Evolutionary conservation across 2,888 invertebrate species (phyloP).

Genomic region (Andrena fulva): DNA sequence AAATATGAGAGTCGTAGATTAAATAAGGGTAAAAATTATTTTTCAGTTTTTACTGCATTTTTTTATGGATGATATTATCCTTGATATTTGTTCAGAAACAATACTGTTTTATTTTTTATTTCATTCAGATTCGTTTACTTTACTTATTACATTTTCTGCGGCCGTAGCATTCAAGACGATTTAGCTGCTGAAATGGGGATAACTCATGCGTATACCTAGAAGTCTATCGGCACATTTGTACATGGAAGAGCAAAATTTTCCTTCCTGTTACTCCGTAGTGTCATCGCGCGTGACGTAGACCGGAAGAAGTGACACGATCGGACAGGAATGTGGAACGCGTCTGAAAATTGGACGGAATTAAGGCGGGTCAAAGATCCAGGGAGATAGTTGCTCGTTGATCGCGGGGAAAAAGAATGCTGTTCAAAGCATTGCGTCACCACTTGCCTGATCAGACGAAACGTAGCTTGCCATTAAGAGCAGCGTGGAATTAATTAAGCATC

Average conservation of each 20-base stretch:
- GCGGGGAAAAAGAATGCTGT: conserved; percentile 46
- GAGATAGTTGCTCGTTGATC: conserved; percentile 37
- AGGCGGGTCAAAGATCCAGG: conserved; percentile 74
- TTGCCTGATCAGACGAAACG: conserved; percentile 41
- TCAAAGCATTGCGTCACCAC: conserved; percentile 59
- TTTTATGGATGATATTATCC: too few species aligned
- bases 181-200: neutral
- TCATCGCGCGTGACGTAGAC: conserved; percentile 32
- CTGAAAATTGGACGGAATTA: conserved; percentile 61
- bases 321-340: conserved; percentile 55
- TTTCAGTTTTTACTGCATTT: too few species aligned
- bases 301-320: conserved; percentile 60
- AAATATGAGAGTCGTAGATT: too few species aligned
- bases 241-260: conserved; percentile 5
- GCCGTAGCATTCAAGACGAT: neutral
- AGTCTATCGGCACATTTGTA: conserved; percentile 7
- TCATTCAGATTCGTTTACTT: too few species aligned
- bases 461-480: conserved; percentile 29
- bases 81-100: too few species aligned
- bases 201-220: neutral
- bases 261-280: neutral
- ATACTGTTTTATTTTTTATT: too few species aligned
- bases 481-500: conserved; percentile 55
- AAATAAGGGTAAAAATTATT: too few species aligned
- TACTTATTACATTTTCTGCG: neutral